These are phyloP conservation scores for Entomobrya multifasciata DNA, from an alignment of 2,888 invertebrate species.

Conservation along the genomic window DNA sequence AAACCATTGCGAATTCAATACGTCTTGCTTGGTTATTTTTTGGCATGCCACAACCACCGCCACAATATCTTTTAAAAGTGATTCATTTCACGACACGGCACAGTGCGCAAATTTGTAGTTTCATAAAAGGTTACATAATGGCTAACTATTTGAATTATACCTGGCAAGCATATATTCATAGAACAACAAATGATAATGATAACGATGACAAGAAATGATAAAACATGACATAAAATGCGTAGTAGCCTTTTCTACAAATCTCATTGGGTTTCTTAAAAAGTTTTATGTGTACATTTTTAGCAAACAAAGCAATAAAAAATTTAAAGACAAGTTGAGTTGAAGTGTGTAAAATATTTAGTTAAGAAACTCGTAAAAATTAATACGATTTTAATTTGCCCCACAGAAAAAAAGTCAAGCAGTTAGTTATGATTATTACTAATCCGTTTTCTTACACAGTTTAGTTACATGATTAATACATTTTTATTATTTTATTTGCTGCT, in stretches of 20 bases:
- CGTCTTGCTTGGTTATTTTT: conserved; percentile 26
- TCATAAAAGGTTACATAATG: not conserved
- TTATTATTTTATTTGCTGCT: conserved; percentile 2
- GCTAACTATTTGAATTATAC: conserved; percentile 5
- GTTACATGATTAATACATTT: conserved; percentile 24
- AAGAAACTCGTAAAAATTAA: too few species aligned
- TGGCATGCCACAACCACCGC: not conserved
- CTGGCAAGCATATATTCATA: too few species aligned
- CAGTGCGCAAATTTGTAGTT: not conserved
- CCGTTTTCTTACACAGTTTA: not conserved
- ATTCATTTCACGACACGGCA: too few species aligned
- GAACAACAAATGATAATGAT: not conserved
- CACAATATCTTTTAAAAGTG: too few species aligned
- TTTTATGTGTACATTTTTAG: not conserved
- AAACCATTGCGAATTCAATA: conserved; percentile 47
- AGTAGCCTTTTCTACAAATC: not conserved
- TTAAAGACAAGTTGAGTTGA: too few species aligned
- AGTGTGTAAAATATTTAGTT: too few species aligned
- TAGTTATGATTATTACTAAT: too few species aligned
- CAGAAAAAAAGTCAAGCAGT: too few species aligned
- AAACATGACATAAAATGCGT: conserved; percentile 2
- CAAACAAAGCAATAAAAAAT: not conserved
- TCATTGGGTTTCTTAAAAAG: conserved; percentile 8
- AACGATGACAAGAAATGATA: conserved; percentile 35
- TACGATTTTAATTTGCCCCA: too few species aligned